Base-by-base conservation (phyloP, 1,140 invertebrate species). In the Drosophila virilis region DNA sequence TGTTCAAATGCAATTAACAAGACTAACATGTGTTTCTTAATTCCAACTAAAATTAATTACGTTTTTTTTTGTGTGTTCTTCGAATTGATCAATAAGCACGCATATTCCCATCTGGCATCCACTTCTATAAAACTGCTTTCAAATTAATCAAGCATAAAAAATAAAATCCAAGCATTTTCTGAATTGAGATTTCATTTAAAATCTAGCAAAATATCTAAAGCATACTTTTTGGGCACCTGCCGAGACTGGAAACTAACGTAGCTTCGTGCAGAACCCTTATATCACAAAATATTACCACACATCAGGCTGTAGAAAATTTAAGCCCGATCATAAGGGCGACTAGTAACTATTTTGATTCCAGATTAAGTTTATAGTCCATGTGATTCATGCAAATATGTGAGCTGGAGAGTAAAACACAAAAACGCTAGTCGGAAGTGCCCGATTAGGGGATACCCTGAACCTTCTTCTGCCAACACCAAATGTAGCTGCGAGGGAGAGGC, bases 191-290 rank as follows among this genome's bases (percentile, higher is more conserved):
- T 32, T 50, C 2, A n/a, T 6, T 50, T n/a, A 1, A 28, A 50
- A n/a, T 32, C 12, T 50, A 22, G 5, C 2, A 6, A 32, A 12
- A 32, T 38, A 54, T 58, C 65, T 13, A 15, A 80, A 79, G 77
- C 77, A 75, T 79, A 79, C 77, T 79, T 79, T 64, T 79, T 33
- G 33, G 77, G 35, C n/a, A 4, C n/a, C n/a, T 13, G 6, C 38
- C 10, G 38, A n/a, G 6, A n/a, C 10, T 42, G n/a, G n/a, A 1
- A n/a, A 2, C 40, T 42, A 7, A 7, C 1, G 6, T 13, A n/a
- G 9, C 37, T 38, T 38, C 8, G n/a, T 38, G 10, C 4, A 38
- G 10, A 38, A 38, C 22, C 22, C 3, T 5, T 5, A 28, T 28
- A 28, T 28, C 4, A 28, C 5, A 0, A 22, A 5, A 28, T 28